Evolutionary conservation across 2,113 vertebrate genomes (phyloP).

Genomic region (Protobothrops mucrosquamatus): DNA sequence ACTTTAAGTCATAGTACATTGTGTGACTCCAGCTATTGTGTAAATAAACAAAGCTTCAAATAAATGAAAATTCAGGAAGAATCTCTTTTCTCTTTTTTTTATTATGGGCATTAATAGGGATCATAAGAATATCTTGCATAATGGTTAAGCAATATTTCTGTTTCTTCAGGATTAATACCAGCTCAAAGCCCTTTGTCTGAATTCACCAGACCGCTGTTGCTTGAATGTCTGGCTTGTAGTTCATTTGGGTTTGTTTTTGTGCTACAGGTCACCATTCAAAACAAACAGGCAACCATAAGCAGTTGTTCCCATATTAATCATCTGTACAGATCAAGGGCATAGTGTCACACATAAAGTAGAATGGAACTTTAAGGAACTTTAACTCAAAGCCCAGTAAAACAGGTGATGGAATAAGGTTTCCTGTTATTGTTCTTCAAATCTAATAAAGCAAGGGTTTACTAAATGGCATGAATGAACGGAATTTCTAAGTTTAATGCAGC

Average conservation of each 20-base stretch:
- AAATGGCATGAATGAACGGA: not conserved
- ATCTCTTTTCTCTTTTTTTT: not conserved
- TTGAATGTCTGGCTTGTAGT: conserved; percentile 47
- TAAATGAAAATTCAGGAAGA: not conserved
- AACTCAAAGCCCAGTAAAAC: not conserved
- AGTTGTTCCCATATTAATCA: conserved; percentile 22
- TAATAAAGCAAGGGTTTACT: not conserved
- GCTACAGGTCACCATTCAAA: conserved; percentile 35
- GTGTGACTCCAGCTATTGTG: not conserved
- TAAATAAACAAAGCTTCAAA: not conserved
- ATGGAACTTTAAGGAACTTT: not conserved
- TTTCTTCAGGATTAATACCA: not conserved
- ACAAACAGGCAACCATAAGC: conserved; percentile 23
- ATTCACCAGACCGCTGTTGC: conserved; percentile 41
- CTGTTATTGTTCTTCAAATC: not conserved
- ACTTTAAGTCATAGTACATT: not conserved
- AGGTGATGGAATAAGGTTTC: not conserved
- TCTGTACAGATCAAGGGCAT: conserved; percentile 2
- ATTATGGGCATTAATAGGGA: not conserved
- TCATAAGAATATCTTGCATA: not conserved
- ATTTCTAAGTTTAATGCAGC: not conserved
- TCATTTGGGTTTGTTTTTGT: conserved; percentile 38
- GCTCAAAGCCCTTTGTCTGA: not conserved
- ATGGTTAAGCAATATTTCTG: not conserved
- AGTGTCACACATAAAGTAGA: conserved; percentile 18